Base-by-base conservation (phyloP, 2,113 vertebrate species). In the Toxostoma redivivum region DNA sequence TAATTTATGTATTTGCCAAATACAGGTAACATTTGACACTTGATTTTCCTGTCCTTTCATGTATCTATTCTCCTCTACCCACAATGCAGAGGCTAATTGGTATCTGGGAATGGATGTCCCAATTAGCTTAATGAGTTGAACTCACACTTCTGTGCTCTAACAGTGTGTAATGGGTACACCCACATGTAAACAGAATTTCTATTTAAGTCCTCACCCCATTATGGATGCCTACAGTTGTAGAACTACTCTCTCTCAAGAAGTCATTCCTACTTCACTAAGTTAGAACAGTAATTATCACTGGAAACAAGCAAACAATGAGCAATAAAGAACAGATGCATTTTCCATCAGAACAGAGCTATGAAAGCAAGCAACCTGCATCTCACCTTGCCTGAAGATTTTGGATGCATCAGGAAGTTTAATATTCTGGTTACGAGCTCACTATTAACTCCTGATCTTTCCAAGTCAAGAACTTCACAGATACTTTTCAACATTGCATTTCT, bases 331-430 rank as follows among this genome's bases (percentile, higher is more conserved):
- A 86, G 20, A 12, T 56, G 4, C 24, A 38, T 35, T 80, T 85
- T 74, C 38, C 38, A 76, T 15, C n/a, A 51, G 11, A 54, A 78
- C 10, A 72, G 13, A 92, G 69, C 20, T 42, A 50, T 5, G 54
- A 47, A 82, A 73, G n/a, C 38, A 60, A 91, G 77, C 11, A 69
- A 90, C 23, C 47, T 18, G 45, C 35, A 76, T 47, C 97, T 98
- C 93, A 99, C 99, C 98, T 99, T 99, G 67, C 99, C 99, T 25
- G 99, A 99, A 97, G 98, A 99, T 70, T 98, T 99, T 14, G 99
- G 99, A 24, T 98, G 96, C 90, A 98, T 97, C 79, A 99, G 97
- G 88, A 99, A 99, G 35, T 95, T 98, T 93, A 99, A 96, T 95
- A 99, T 99, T 96, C 99, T 98, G 66, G 99, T 98, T 57, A 99